Evolutionary conservation across 2,888 invertebrate genomes (phyloP).

Genomic region (Eristalinus sepulchralis): DNA sequence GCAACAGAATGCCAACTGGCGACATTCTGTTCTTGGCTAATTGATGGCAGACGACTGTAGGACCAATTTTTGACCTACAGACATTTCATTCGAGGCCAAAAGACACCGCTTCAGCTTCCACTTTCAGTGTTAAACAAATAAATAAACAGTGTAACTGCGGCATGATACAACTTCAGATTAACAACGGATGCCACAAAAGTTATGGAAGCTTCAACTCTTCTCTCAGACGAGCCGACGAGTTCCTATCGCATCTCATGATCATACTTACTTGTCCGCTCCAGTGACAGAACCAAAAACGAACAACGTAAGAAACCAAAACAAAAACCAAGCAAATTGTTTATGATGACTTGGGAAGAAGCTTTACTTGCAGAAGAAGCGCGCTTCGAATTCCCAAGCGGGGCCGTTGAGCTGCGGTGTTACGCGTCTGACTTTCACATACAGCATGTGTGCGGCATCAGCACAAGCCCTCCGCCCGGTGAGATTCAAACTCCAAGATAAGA

Average conservation of each 20-base stretch:
- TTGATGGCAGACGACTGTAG: constrained; percentile 44
- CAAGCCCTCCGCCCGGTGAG: constrained; percentile 29
- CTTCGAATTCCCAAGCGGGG: constrained; percentile 1
- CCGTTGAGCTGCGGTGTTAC: constrained; percentile 46
- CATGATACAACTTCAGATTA: constrained; percentile 66
- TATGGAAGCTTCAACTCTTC: constrained; percentile 55
- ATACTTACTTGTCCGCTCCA: constrained; percentile 42
- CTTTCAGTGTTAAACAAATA: constrained; percentile 66
- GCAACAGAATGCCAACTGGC: background rate
- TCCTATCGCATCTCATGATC: constrained; percentile 54
- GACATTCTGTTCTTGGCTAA: constrained; percentile 29
- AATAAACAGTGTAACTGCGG: constrained; percentile 54
- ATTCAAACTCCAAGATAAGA: constrained; percentile 61
- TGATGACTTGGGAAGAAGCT: constrained; percentile 39
- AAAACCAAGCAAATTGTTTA: constrained; percentile 48
- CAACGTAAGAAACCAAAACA: constrained; percentile 5
- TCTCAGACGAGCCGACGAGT: constrained; percentile 47
- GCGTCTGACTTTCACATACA: constrained; percentile 26
- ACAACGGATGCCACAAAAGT: constrained; percentile 50
- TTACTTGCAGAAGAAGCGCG: constrained; percentile 9
- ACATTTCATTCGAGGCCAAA: constrained; percentile 27
- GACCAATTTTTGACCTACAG: constrained; percentile 57
- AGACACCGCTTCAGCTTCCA: constrained; percentile 56
- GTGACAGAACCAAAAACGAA: constrained; percentile 9
- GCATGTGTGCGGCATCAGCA: constrained; percentile 51